Evolutionary conservation across 2,113 vertebrate species (phyloP), one percentile per base, ranked within the genome.

Genomic region (Prionailurus viverrinus): DNA sequence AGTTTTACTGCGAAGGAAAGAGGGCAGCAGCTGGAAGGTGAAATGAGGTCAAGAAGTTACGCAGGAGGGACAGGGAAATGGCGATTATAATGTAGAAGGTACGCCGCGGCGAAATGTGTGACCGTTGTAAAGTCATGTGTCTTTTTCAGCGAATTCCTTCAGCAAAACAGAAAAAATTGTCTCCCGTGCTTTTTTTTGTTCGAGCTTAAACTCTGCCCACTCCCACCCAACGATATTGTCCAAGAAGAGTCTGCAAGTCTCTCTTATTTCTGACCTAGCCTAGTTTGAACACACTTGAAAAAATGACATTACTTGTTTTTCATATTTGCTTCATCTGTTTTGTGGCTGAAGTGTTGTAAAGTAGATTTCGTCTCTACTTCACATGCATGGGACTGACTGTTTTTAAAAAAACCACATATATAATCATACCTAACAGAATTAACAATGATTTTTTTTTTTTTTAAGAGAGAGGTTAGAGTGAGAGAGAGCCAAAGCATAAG

Each of bases 301-400:
- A 66, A 33, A 83, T 68, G 45, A 25, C 5, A 71, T 39, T 92
- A 29, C 2, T 3, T 81, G 61, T 87, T 39, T 91, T 65, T 79
- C 4, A 23, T 90, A 68, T 91, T 65, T 84, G 29, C 9, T 87
- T 76, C 27, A 80, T 85, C 10, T 82, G 0, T 36, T 18, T 90
- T 97, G 69, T 94, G 86, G 41, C 53, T 48, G 13, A 82, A 73
- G 6, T 74, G 45, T 65, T 88, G 80, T 88, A 89, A 94, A 93
- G 69, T 68, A 80, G 23, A 68, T 90, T 97, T 95, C 29, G 39
- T 69, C 18, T 92, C 18, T 91, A 76, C 23, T 78, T 89, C 45
- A 66, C 19, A 39, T 79, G 19, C 19, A 55, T 39, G 74, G 33
- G 25, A 55, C 41, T 87, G 45, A 45, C 45, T 45, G 45, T 45